Base-by-base conservation (phyloP, 2,113 vertebrate species). In the Pterophyllum scalare region DNA sequence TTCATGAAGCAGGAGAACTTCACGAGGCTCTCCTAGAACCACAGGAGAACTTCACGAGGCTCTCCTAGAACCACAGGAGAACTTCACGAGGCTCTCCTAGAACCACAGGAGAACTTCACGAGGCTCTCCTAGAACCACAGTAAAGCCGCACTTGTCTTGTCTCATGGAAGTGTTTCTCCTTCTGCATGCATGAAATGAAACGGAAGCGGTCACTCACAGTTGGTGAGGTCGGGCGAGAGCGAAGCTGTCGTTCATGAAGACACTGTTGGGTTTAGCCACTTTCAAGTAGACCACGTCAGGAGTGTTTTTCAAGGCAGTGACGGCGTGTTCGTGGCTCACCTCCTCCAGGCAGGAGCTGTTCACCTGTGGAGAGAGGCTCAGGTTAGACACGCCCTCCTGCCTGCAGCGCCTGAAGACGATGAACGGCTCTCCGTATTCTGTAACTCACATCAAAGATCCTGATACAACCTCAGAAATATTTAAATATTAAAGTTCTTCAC, bases 251-350 rank as follows among this genome's bases (percentile, higher is more conserved):
- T 97, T 98, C 94, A 99, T 97, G 93, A 98, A 99, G 97, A 99
- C 95, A 94, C 96, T 98, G 94, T 96, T 98, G 77, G 98, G 98
- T 93, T 99, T 99, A 49, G 98, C 97, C 89, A 99, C 98, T 94
- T 98, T 99, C 93, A 99, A 93, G 94, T 97, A 98, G 82, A 99
- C 98, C 88, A 98, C 98, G 78, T 99, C 98, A 12, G 97, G 97
- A 10, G 98, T 99, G 89, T 99, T 99, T 95, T 99, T 99, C 96
- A 99, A 96, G 95, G 98, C 98, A 83, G 98, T 98, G 94, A 99
- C 98, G 78, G 98, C 98, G 91, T 98, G 97, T 95, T 99, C 98
- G 52, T 99, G 98, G 92, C 95, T 98, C 95, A 99, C 98, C 94
- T 99, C 98, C 95, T 99, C 98, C 92, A 99, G 97, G 77, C 97